These are phyloP conservation scores for crab-eating macaque (Macaca fascicularis) DNA, from an alignment of 2,113 vertebrate genomes.

Conservation along the genomic window DNA sequence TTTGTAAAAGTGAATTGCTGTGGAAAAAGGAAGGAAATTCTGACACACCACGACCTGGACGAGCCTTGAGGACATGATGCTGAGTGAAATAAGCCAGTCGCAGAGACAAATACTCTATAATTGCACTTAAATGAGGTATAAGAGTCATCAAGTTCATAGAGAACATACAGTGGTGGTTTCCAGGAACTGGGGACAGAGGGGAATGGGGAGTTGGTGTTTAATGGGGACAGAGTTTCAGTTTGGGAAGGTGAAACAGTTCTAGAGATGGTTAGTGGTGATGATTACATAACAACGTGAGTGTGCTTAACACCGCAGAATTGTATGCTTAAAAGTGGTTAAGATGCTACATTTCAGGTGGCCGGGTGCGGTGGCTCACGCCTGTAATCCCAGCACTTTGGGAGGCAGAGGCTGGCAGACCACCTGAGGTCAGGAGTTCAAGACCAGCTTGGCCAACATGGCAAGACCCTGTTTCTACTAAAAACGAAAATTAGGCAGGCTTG, in stretches of 20 bases:
- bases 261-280: too few relatives aligned
- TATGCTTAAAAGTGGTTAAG: background rate
- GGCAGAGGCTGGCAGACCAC: too few relatives aligned
- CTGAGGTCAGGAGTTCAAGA: too few relatives aligned
- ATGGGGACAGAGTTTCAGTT: background rate
- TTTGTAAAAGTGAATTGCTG: background rate
- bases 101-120: background rate
- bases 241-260: background rate
- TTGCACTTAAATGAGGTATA: background rate
- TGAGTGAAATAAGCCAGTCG: background rate
- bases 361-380: too few relatives aligned
- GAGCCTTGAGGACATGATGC: background rate
- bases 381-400: too few relatives aligned
- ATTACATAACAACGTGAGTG: accelerated
- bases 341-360: background rate
- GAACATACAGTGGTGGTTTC: background rate
- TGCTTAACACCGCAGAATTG: background rate
- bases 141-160: background rate
- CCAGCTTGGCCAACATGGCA: too few relatives aligned
- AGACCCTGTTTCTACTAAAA: too few relatives aligned
- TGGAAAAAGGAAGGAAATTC: background rate
- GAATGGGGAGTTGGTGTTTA: accelerated
- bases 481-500: too few relatives aligned
- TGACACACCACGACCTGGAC: background rate
- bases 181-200: accelerated